These are phyloP conservation scores for Motacilla alba DNA, from an alignment of 2,113 vertebrate genomes.

Conservation along the genomic window DNA sequence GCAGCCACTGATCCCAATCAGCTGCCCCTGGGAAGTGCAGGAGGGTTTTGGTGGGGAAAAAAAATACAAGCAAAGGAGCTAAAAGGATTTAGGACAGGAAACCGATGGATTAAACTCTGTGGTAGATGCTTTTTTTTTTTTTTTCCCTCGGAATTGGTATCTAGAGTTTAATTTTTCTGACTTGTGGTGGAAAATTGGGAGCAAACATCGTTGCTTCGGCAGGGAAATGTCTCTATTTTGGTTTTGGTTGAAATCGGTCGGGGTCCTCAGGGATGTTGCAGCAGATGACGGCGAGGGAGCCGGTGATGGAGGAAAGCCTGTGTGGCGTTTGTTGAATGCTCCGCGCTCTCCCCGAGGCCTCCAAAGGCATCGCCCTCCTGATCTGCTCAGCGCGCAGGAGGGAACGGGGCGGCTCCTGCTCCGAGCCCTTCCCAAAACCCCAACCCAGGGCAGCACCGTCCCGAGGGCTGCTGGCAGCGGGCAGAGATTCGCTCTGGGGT, in stretches of 20 bases:
- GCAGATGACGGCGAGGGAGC: not conserved
- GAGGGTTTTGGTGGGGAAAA: not conserved
- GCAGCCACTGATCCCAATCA: not conserved
- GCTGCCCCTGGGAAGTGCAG: not conserved
- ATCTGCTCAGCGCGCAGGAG: not conserved
- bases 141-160: not conserved
- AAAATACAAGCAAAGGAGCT: not conserved
- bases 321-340: not conserved
- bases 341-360: not conserved
- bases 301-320: not conserved
- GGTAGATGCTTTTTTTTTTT: not conserved
- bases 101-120: not conserved
- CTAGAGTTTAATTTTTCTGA: not conserved
- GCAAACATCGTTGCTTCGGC: not conserved
- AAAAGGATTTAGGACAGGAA: not conserved
- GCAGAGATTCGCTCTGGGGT: not conserved
- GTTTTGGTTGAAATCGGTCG: not conserved
- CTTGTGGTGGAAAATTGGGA: not conserved
- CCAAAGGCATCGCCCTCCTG: not conserved
- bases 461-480: fast-evolving
- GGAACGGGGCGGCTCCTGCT: not conserved
- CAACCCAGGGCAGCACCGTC: fast-evolving
- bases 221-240: not conserved
- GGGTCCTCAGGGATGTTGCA: not conserved
- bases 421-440: fast-evolving